Percentiles rank a stretch among this genome's conserved stretches.
Conservation (phyloP, 2,113 vertebrate genomes). For the Strigops habroptila region DNA sequence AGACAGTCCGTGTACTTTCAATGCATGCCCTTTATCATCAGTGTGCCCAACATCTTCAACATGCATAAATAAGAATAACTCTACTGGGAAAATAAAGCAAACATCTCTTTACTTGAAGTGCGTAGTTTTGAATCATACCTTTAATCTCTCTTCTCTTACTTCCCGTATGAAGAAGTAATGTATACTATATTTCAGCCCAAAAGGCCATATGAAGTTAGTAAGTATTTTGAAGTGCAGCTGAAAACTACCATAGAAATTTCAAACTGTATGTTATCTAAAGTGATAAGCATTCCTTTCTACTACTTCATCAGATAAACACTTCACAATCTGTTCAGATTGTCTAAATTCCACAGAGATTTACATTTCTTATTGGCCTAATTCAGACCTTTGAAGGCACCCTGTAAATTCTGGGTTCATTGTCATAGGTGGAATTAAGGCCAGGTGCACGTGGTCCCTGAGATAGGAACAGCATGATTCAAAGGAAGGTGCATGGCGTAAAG, state of each 20-base stretch:
- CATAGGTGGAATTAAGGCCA: neutral
- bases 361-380: neutral
- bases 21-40: neutral
- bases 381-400: neutral
- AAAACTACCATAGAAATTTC: neutral
- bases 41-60: neutral
- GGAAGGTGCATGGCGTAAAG: neutral
- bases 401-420: neutral
- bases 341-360: neutral
- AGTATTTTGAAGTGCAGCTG: neutral
- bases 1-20: neutral
- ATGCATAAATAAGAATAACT: neutral
- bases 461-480: neutral
- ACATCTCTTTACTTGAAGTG: neutral
- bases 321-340: neutral
- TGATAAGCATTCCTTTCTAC: neutral
- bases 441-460: neutral
- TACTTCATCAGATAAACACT: neutral
- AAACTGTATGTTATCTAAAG: neutral
- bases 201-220: neutral
- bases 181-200: neutral
- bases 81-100: neutral
- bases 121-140: neutral
- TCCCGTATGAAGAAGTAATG: neutral
- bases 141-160: neutral